These are phyloP conservation scores for Peromyscus polionotus DNA, from an alignment of 2,113 vertebrate genomes.

Conservation along the genomic window DNA sequence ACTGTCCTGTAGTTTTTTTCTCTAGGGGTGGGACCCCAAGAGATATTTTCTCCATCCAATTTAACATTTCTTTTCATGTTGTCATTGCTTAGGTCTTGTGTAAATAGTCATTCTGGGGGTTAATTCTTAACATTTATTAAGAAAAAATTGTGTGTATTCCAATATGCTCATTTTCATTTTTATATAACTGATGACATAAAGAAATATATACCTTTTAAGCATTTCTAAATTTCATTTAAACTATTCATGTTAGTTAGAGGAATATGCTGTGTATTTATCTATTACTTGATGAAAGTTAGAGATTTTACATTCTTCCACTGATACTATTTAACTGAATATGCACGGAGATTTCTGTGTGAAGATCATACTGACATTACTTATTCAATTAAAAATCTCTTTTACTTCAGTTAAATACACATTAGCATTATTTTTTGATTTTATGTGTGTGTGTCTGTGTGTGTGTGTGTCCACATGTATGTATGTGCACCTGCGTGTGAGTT, in stretches of 20 bases:
- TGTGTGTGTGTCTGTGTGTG: background rate
- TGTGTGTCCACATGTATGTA: background rate
- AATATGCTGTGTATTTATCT: background rate
- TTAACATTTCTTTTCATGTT: background rate
- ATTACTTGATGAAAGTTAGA: too few species aligned
- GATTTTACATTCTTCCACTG: background rate
- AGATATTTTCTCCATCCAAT: background rate
- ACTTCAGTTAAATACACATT: background rate
- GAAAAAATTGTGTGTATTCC: too few species aligned
- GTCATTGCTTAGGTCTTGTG: background rate
- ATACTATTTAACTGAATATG: too few species aligned
- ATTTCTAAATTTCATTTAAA: background rate
- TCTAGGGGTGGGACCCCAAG: background rate
- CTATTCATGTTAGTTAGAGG: background rate
- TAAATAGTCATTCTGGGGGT: background rate
- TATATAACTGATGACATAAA: background rate
- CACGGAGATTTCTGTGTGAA: background rate
- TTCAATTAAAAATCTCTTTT: background rate
- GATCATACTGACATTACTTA: background rate
- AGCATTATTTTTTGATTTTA: background rate
- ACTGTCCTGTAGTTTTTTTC: background rate
- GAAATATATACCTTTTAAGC: background rate
- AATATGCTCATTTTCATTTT: too few species aligned
- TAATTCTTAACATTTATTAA: background rate
- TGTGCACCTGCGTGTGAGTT: background rate